These are phyloP conservation scores for Colaptes auratus DNA, from an alignment of 2,113 vertebrate species.

Conservation along the genomic window DNA sequence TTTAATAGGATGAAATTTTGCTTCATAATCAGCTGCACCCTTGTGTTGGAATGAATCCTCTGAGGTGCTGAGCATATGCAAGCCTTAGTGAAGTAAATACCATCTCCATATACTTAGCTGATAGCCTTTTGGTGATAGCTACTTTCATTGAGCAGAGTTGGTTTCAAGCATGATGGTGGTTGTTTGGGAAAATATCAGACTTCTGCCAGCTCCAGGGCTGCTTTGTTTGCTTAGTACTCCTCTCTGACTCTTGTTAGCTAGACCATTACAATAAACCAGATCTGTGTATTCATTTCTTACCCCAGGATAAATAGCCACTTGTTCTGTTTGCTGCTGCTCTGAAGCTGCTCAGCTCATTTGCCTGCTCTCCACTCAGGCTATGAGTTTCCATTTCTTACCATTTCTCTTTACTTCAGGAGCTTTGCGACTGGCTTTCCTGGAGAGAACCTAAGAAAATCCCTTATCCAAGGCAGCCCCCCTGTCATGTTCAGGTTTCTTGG, in stretches of 20 bases:
- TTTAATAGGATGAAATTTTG: constrained; percentile 14
- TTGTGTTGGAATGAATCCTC: neutral
- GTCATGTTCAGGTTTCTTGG: neutral
- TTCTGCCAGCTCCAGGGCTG: neutral
- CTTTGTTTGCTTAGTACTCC: neutral
- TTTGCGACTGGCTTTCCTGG: neutral
- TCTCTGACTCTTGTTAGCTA: neutral
- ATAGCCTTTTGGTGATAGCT: neutral
- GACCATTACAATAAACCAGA: neutral
- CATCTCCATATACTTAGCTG: neutral
- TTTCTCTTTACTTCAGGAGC: neutral
- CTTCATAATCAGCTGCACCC: neutral
- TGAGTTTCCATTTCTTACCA: neutral
- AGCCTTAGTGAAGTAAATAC: neutral
- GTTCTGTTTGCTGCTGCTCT: neutral
- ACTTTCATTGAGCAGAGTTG: neutral
- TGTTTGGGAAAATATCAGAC: neutral
- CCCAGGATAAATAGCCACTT: neutral
- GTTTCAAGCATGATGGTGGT: neutral
- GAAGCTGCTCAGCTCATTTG: constrained; percentile 4
- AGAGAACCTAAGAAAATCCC: neutral
- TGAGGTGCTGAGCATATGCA: neutral
- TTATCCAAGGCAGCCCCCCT: neutral
- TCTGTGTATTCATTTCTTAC: neutral
- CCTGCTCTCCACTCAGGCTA: neutral